Evolutionary conservation across 2,113 vertebrate species (phyloP).

Genomic region (Labeo catla): DNA sequence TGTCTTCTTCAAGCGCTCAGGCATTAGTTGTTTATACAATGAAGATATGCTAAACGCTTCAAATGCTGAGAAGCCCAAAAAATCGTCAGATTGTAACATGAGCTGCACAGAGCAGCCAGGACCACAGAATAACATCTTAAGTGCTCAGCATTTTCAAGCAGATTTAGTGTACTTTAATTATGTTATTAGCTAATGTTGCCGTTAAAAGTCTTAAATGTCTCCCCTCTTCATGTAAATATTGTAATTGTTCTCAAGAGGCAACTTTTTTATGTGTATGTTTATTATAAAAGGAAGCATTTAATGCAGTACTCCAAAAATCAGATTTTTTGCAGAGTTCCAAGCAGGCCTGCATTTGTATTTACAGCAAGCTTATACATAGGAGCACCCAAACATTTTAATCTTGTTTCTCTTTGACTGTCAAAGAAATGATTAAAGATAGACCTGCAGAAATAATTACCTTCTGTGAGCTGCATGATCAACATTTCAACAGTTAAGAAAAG

Average conservation of each 20-base stretch:
- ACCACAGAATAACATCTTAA: constrained; percentile 8
- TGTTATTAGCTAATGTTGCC: not conserved
- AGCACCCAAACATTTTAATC: no score
- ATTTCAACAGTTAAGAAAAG: constrained; percentile 14
- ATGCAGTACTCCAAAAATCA: not conserved
- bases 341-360: no score
- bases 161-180: not conserved
- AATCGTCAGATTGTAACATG: not conserved
- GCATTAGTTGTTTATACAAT: constrained; percentile 15
- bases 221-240: not conserved
- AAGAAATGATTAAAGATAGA: no score
- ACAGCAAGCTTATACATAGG: no score
- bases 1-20: constrained; percentile 3
- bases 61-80: not conserved
- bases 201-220: not conserved
- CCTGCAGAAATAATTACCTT: no score
- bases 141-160: not conserved
- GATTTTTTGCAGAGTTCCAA: no score
- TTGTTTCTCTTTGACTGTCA: no score
- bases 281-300: not conserved
- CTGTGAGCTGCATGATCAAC: constrained; percentile 27
- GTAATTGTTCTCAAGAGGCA: not conserved
- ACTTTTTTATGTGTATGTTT: not conserved
- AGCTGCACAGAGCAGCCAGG: not conserved
- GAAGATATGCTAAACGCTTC: not conserved